These are phyloP conservation scores for Eulacestoma nigropectus DNA, from an alignment of 2,113 vertebrate species.

Conservation along the genomic window DNA sequence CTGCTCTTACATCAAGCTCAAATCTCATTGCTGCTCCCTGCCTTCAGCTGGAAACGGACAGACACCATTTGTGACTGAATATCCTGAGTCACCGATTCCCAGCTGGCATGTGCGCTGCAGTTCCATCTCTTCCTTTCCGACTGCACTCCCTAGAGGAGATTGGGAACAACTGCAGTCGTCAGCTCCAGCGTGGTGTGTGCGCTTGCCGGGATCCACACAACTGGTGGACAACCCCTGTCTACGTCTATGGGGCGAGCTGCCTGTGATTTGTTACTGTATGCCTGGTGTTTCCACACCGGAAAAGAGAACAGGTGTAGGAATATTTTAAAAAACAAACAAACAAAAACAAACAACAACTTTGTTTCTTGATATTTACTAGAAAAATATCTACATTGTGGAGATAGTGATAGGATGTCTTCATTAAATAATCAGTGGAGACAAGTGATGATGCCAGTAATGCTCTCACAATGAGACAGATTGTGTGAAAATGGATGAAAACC, in stretches of 20 bases:
- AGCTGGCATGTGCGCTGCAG: neutral
- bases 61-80: slow-evolving; percentile 17
- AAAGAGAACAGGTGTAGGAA: neutral
- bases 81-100: slow-evolving; percentile 55
- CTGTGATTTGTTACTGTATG: slow-evolving; percentile 5
- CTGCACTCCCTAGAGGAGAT: slow-evolving; percentile 71
- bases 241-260: slow-evolving; percentile 4
- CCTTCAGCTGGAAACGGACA: neutral
- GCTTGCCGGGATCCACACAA: neutral
- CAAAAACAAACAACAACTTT: too few species aligned
- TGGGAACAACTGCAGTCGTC: slow-evolving; percentile 21
- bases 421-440: neutral
- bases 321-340: neutral
- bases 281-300: neutral
- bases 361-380: neutral
- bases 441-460: neutral
- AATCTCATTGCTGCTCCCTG: neutral
- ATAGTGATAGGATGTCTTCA: neutral
- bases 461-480: neutral
- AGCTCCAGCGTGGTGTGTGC: neutral
- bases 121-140: slow-evolving; percentile 38
- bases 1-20: neutral
- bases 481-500: neutral
- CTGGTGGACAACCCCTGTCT: neutral
- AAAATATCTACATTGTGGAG: neutral